phyloP scores from a whole-genome alignment of 1,140 invertebrate genomes.

The Agraylea sexmaculata region DNA sequence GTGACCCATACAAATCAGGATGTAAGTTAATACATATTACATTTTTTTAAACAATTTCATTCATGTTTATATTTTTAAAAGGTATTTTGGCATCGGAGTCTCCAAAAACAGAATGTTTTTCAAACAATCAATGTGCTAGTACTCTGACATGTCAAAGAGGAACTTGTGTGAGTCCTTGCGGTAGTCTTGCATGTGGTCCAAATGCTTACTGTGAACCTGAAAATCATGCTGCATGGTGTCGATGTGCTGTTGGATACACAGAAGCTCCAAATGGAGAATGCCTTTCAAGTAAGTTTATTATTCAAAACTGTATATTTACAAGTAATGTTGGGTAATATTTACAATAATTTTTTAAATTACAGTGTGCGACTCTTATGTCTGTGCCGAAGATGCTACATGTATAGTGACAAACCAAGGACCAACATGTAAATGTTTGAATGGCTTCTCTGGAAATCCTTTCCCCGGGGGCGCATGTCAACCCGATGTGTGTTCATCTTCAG shows the following conservation, averaged over 20 bases:
- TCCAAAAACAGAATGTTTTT: slow-evolving; percentile 49
- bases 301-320: too few relatives aligned
- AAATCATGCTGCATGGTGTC: slow-evolving; percentile 78
- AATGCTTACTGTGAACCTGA: slow-evolving; percentile 81
- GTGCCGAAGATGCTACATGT: slow-evolving; percentile 72
- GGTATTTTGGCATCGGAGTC: slow-evolving; percentile 24
- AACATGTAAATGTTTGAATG: slow-evolving; percentile 76
- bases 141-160: slow-evolving; percentile 65
- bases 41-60: background rate
- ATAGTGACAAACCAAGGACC: slow-evolving; percentile 75
- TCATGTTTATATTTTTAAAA: background rate
- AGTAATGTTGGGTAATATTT: too few relatives aligned
- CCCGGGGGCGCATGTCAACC: slow-evolving; percentile 71
- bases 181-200: slow-evolving; percentile 60
- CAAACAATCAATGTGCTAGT: slow-evolving; percentile 66
- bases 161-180: slow-evolving; percentile 71
- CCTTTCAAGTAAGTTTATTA: slow-evolving; percentile 52
- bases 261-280: slow-evolving; percentile 66
- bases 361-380: slow-evolving; percentile 71
- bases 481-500: slow-evolving; percentile 63
- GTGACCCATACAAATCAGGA: slow-evolving; percentile 72
- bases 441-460: slow-evolving; percentile 80
- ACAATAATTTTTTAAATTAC: slow-evolving; percentile 20
- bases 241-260: slow-evolving; percentile 69
- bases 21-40: slow-evolving; percentile 45